Conservation (phyloP, 2,113 vertebrate genomes). For the Scolopax mira region DNA sequence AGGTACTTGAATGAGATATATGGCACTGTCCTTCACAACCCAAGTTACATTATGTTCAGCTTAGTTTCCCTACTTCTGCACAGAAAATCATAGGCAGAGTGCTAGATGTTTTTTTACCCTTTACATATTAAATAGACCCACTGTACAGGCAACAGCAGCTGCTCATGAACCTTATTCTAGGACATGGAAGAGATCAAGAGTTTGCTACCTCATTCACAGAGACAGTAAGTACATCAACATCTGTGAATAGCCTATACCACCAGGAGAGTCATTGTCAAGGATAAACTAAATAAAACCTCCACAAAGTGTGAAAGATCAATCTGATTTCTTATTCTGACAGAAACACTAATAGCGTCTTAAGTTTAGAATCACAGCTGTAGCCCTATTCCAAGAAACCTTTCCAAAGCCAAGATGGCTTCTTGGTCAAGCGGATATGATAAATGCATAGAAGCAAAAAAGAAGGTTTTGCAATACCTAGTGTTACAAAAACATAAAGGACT, state of each 20-base stretch:
- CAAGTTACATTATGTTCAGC: background rate
- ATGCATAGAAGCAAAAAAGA: background rate
- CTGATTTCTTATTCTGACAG: constrained; percentile 70
- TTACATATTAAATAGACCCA: constrained; percentile 28
- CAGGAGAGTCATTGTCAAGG: constrained; percentile 54
- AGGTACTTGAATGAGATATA: background rate
- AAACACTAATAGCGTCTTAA: constrained; percentile 55
- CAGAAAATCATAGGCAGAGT: background rate
- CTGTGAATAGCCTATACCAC: constrained; percentile 52
- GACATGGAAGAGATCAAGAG: constrained; percentile 56
- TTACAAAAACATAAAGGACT: background rate
- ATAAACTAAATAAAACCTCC: constrained; percentile 74
- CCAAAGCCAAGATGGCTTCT: background rate
- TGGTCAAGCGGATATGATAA: background rate
- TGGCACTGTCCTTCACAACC: background rate
- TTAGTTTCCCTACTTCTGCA: background rate
- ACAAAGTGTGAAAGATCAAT: constrained; percentile 52
- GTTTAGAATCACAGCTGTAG: constrained; percentile 62
- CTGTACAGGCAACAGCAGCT: constrained; percentile 32
- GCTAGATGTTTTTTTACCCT: background rate
- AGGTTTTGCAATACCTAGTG: background rate
- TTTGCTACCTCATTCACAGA: constrained; percentile 61
- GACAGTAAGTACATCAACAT: constrained; percentile 55
- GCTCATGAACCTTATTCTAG: constrained; percentile 41
- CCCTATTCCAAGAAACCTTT: background rate